Base-by-base conservation (phyloP, 1,140 invertebrate genomes). In the Heterodera schachtii region DNA sequence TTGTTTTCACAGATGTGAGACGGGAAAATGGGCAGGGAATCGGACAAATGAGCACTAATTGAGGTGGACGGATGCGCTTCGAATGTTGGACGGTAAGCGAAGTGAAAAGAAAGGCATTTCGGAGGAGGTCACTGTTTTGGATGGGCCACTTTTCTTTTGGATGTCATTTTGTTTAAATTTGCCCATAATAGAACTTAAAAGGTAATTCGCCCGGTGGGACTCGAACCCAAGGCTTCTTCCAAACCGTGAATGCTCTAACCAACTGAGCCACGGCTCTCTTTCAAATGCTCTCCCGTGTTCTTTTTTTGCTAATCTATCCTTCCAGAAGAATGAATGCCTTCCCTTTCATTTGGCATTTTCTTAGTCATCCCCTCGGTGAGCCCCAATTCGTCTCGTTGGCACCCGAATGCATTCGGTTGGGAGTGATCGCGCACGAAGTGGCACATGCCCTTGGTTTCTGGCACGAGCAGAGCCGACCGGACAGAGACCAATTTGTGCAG, bases 381-480 rank as follows among this genome's bases (percentile, higher is more conserved):
- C 88, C 88, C 44, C 88, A 89, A 81, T 90, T 89, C 64, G 89
- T 89, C 64, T 89, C 88, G 13, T 75, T 89, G 46, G 88, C 88
- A 21, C 89, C 89, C 9, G 89, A 90, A 84, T 89, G 88, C 79
- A 90, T 89, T 69, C 60, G 89, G 90, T 80, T 90, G 16, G 90
- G 90, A n/a, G 89, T 90, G 16, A 90, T 90, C 80, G 90, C 90
- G 19, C 90, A 90, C 81, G 90, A 90, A 79, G 86, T 90, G 21
- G 90, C 90, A 2, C 90, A 90, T 74, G 90, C 90, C n/a, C 81
- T 90, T 19, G 90, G 90, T 11, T 90, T 90, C 76, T 90, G 90
- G 89, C 90, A 90, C 81, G 89, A 90, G 76, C 90, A 90, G 78
- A 84, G 79, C 19, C 47, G 88, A 19, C 89, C 89, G 4, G 89